phyloP scores from a whole-genome alignment of 2,888 invertebrate species.

The Boloria selene region DNA sequence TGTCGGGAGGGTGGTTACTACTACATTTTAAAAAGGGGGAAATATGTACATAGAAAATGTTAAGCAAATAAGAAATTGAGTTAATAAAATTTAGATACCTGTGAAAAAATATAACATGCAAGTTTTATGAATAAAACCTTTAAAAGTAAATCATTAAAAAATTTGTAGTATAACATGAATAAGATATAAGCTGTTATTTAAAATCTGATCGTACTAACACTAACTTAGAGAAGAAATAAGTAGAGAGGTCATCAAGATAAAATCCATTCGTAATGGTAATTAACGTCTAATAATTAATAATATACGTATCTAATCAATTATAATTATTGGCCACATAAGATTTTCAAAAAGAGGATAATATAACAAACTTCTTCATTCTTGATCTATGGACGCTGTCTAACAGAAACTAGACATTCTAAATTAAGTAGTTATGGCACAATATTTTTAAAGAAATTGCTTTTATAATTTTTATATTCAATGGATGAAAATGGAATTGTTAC shows the following conservation, averaged over 20 bases:
- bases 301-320: not conserved
- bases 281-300: not conserved
- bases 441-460: constrained; percentile 20
- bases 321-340: constrained; percentile 14
- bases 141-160: too few relatives aligned
- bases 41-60: too few relatives aligned
- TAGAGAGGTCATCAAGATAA: not conserved
- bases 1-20: too few relatives aligned
- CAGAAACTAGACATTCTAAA: constrained; percentile 28
- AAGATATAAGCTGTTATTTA: too few relatives aligned
- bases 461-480: constrained; percentile 30
- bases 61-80: too few relatives aligned
- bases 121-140: too few relatives aligned
- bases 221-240: too few relatives aligned
- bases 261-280: not conserved
- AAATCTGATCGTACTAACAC: too few relatives aligned
- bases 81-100: too few relatives aligned
- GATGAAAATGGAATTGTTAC: constrained; percentile 67
- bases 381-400: constrained; percentile 30
- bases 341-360: constrained; percentile 18
- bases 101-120: too few relatives aligned
- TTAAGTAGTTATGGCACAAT: constrained; percentile 31
- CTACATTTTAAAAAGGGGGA: too few relatives aligned
- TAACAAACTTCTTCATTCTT: constrained; percentile 28
- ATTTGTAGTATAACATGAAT: too few relatives aligned